Conservation (phyloP, 2,888 invertebrate genomes). For the Drosophila helvetica region DNA sequence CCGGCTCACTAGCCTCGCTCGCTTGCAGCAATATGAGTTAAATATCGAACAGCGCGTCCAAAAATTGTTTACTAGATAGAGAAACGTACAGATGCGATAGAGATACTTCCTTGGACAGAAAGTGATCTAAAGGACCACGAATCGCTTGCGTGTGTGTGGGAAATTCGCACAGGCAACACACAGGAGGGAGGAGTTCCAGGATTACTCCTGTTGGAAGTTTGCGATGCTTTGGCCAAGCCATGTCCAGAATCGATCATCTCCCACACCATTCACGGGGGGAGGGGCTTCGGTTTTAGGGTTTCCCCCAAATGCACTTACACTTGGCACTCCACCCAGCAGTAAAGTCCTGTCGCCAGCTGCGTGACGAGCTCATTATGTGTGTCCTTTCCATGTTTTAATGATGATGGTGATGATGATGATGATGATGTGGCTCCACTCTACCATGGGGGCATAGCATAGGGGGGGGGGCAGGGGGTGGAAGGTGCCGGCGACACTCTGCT, state of each 20-base stretch:
- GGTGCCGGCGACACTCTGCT: constrained; percentile 41
- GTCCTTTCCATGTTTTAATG: background rate
- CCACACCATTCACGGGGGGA: background rate
- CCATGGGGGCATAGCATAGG: background rate
- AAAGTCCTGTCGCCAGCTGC: constrained; percentile 23
- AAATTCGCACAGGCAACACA: no score
- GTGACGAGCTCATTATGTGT: constrained; percentile 26
- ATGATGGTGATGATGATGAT: background rate
- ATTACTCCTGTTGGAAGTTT: no score
- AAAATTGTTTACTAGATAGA: no score
- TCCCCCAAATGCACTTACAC: constrained; percentile 27
- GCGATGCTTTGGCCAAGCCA: no score
- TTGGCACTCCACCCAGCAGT: constrained; percentile 26
- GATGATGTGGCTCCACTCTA: background rate
- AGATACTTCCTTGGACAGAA: no score
- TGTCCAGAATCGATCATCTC: background rate
- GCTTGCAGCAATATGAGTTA: no score
- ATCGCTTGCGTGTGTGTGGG: no score
- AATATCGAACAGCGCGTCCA: no score
- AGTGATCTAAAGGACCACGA: no score
- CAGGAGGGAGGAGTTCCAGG: no score
- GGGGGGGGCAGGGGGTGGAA: constrained; percentile 1
- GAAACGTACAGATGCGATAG: no score
- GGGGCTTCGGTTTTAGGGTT: constrained; percentile 38
- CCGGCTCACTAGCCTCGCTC: no score